Evolutionary conservation across 1,140 invertebrate genomes (phyloP).

Genomic region (Rhopalosiphum maidis): DNA sequence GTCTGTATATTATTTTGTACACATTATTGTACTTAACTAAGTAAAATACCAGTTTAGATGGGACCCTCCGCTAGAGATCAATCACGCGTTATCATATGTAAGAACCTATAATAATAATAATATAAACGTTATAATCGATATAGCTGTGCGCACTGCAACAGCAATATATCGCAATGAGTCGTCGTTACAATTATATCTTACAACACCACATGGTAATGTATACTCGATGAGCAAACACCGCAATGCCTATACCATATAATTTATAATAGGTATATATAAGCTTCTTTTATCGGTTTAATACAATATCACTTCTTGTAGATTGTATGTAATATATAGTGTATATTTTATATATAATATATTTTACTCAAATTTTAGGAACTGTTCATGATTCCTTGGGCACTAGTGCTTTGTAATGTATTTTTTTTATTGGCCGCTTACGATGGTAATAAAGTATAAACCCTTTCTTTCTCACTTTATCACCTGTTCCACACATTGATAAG

Average conservation of each 20-base stretch:
- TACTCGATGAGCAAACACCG: background rate
- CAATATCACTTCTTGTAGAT: too few species aligned
- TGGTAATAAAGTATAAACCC: too few species aligned
- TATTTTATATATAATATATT: too few species aligned
- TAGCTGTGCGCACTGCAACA: background rate
- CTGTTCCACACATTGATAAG: too few species aligned
- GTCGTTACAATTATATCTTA: background rate
- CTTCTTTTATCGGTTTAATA: background rate
- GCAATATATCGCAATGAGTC: background rate
- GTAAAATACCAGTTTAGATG: constrained; percentile 32
- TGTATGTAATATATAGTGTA: too few species aligned
- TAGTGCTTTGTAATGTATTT: too few species aligned
- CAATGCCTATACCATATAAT: background rate
- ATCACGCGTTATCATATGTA: background rate
- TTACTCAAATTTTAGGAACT: too few species aligned
- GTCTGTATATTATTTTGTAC: background rate
- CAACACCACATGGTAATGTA: background rate
- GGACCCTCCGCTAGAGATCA: background rate
- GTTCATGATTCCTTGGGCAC: too few species aligned
- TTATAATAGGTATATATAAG: background rate
- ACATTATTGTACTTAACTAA: background rate
- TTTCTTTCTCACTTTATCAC: too few species aligned
- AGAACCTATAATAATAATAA: background rate
- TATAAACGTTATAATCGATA: background rate
- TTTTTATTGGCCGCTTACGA: too few species aligned